These are phyloP conservation scores for Agrotis ipsilon DNA, from an alignment of 2,888 invertebrate genomes.

Conservation along the genomic window DNA sequence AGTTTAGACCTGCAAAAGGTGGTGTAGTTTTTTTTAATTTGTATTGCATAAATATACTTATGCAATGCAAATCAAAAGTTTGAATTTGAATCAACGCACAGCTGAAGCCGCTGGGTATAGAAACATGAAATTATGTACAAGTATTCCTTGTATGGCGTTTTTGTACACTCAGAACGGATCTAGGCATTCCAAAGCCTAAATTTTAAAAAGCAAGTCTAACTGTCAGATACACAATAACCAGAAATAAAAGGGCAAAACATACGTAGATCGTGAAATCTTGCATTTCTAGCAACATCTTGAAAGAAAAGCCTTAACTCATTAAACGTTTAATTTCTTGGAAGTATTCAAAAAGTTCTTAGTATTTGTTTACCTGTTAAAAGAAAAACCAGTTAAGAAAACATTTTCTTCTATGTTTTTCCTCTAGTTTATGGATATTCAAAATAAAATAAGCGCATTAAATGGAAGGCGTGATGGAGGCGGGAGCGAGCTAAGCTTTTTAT, in stretches of 20 bases:
- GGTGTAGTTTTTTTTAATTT: too few species aligned
- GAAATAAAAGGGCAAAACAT: background rate
- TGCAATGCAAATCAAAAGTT: too few species aligned
- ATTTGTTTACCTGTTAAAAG: background rate
- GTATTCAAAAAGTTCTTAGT: background rate
- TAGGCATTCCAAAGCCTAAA: constrained; percentile 1
- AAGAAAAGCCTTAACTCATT: background rate
- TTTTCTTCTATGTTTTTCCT: background rate
- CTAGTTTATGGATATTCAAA: background rate
- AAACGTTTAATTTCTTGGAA: background rate
- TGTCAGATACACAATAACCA: background rate
- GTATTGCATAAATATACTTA: too few species aligned
- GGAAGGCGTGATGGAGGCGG: background rate
- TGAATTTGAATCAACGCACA: too few species aligned
- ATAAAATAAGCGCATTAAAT: background rate
- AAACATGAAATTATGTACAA: too few species aligned
- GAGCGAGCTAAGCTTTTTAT: constrained; percentile 20
- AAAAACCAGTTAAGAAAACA: background rate
- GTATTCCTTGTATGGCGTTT: too few species aligned
- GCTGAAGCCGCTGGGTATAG: too few species aligned
- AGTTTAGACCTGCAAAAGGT: too few species aligned
- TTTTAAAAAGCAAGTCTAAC: background rate
- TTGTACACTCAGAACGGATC: too few species aligned
- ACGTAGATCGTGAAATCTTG: background rate
- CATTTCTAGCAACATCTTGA: background rate